Percentiles rank a stretch among this genome's conserved stretches.
Conservation (phyloP, 2,888 invertebrate species). For the Aspidiotus destructor region DNA sequence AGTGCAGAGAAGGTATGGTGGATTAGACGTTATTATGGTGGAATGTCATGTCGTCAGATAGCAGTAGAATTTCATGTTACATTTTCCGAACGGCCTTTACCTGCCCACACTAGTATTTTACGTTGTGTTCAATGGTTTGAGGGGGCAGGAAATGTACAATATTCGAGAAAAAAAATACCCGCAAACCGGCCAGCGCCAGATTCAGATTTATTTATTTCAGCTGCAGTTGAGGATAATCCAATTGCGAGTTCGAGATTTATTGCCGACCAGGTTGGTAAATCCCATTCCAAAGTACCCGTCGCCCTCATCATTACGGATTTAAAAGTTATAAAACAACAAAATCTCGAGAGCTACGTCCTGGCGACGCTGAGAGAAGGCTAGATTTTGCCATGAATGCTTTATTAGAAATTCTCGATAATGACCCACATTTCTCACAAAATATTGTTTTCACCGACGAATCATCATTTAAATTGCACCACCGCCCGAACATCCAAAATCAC, state of each 20-base stretch:
- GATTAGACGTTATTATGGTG: background rate
- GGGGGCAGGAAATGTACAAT: background rate
- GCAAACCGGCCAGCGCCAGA: background rate
- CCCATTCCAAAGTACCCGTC: background rate
- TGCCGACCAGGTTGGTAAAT: background rate
- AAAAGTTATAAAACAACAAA: background rate
- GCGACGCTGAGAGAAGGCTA: background rate
- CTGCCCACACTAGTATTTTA: background rate
- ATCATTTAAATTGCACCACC: background rate
- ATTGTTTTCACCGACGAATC: background rate
- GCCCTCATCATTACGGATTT: background rate
- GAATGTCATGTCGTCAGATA: background rate
- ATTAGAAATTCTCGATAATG: background rate
- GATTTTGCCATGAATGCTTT: background rate
- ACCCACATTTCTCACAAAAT: background rate
- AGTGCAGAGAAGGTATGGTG: background rate
- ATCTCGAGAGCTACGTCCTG: background rate
- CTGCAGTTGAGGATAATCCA: background rate
- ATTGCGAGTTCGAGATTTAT: background rate
- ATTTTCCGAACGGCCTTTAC: background rate
- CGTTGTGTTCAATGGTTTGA: background rate
- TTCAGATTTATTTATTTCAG: background rate
- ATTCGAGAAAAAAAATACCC: background rate
- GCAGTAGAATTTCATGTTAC: background rate
- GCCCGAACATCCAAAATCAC: background rate